These are phyloP conservation scores for Vollenhovia emeryi DNA, from an alignment of 1,140 invertebrate species.

Conservation along the genomic window DNA sequence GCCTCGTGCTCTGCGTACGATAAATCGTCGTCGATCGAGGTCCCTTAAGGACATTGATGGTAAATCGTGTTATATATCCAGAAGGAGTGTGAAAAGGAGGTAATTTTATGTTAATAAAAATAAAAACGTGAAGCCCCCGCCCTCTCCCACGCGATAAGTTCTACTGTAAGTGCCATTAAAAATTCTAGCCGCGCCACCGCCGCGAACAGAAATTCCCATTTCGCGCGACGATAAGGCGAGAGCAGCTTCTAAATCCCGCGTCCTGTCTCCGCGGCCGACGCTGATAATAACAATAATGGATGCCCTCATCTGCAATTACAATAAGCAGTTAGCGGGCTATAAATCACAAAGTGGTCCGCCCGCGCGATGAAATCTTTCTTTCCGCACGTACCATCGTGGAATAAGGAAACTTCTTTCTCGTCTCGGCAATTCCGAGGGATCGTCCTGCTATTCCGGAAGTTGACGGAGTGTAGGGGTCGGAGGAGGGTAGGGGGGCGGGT, in stretches of 20 bases:
- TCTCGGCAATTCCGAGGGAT: slow-evolving; percentile 42
- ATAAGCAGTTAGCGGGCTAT: slow-evolving; percentile 68
- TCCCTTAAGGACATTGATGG: background rate
- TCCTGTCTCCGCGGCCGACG: background rate
- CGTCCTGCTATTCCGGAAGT: slow-evolving; percentile 55
- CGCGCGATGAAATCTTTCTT: slow-evolving; percentile 63
- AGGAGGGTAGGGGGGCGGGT: background rate
- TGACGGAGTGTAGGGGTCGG: slow-evolving; percentile 28
- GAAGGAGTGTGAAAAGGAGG: background rate
- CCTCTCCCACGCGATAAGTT: background rate
- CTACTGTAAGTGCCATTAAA: slow-evolving; percentile 28
- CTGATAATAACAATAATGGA: slow-evolving; percentile 63
- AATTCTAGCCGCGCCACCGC: slow-evolving; percentile 11
- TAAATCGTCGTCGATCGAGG: slow-evolving; percentile 1
- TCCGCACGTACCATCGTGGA: slow-evolving; percentile 4
- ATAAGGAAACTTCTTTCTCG: slow-evolving; percentile 67
- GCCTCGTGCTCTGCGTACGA: background rate
- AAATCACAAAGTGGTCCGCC: slow-evolving; percentile 64
- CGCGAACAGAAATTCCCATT: slow-evolving; percentile 42
- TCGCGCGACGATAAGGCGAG: slow-evolving; percentile 32
- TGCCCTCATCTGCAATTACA: slow-evolving; percentile 70
- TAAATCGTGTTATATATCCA: background rate
- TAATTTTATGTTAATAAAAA: slow-evolving; percentile 39
- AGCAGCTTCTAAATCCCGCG: slow-evolving; percentile 43
- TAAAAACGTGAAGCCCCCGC: background rate